These are phyloP conservation scores for Takifugu bimaculatus DNA, from an alignment of 2,113 vertebrate species.

Conservation along the genomic window DNA sequence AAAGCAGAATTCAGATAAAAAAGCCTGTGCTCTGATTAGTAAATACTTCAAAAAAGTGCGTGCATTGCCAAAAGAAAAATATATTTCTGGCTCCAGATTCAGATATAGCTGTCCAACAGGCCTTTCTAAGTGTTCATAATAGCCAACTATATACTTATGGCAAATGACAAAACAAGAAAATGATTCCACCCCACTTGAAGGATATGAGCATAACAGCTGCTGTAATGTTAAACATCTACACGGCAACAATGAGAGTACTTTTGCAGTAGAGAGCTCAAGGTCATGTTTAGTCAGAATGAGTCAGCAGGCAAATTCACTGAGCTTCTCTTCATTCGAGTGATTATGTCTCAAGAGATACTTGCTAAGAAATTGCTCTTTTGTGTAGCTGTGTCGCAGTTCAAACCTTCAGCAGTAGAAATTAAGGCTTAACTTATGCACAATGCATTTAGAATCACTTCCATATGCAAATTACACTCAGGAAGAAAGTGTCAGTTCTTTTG, in stretches of 20 bases:
- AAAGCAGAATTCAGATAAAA: constrained; percentile 43
- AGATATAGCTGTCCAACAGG: constrained; percentile 35
- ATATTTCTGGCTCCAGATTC: constrained; percentile 46
- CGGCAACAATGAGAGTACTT: constrained; percentile 18
- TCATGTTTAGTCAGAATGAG: constrained; percentile 39
- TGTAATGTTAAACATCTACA: not conserved
- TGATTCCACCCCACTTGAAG: constrained; percentile 13
- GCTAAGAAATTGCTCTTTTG: constrained; percentile 34
- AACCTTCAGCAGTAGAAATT: constrained; percentile 54
- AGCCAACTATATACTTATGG: constrained; percentile 31
- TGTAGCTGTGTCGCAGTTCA: constrained; percentile 43
- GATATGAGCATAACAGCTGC: constrained; percentile 29
- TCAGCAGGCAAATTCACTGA: constrained; percentile 48
- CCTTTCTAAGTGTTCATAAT: constrained; percentile 22
- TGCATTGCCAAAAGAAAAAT: constrained; percentile 39
- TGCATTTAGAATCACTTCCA: constrained; percentile 43
- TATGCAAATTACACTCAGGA: constrained; percentile 27
- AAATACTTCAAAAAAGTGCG: constrained; percentile 47
- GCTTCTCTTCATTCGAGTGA: constrained; percentile 45
- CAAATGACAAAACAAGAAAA: constrained; percentile 13
- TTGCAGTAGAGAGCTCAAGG: constrained; percentile 34
- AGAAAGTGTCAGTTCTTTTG: constrained; percentile 14
- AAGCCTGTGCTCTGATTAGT: constrained; percentile 30
- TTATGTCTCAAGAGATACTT: constrained; percentile 57
- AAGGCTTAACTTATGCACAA: constrained; percentile 49